Percentiles rank a stretch among this genome's conserved stretches.
Conservation (phyloP, 37 sponge, comb jelly and placozoan species). For the Spongilla lacustris region DNA sequence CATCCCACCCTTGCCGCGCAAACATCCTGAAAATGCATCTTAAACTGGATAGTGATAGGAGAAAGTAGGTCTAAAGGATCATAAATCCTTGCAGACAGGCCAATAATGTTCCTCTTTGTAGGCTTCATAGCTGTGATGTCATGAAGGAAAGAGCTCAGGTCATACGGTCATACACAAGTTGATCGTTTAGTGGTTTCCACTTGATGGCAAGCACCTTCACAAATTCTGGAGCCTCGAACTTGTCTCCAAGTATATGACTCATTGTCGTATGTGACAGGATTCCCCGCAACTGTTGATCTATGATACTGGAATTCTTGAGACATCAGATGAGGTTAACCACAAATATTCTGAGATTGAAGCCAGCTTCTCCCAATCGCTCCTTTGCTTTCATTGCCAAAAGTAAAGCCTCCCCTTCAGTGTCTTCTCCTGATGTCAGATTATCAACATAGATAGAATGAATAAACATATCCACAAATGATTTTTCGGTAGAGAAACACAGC, state of each 20-base stretch:
- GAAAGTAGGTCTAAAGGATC: conserved; percentile 40
- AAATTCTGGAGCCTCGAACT: background rate
- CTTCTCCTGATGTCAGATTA: background rate
- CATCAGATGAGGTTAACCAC: background rate
- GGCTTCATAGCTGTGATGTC: background rate
- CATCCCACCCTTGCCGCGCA: conserved; percentile 21
- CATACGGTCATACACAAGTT: conserved; percentile 18
- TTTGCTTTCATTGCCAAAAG: background rate
- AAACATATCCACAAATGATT: conserved; percentile 2
- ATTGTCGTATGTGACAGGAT: background rate
- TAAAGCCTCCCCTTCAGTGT: conserved; percentile 1
- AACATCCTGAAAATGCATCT: conserved; percentile 28
- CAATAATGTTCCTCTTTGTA: conserved; percentile 28
- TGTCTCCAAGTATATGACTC: conserved; percentile 11
- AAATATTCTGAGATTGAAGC: conserved; percentile 20
- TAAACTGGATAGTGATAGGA: conserved; percentile 26
- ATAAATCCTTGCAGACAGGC: conserved; percentile 2
- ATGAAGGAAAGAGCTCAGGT: background rate
- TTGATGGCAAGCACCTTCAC: conserved; percentile 23
- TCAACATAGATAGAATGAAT: conserved; percentile 23
- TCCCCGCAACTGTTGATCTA: background rate
- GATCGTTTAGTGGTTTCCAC: conserved; percentile 15
- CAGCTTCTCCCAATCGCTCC: background rate
- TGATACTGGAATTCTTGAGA: background rate
- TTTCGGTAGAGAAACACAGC: no score